These are phyloP conservation scores for Nymphicus hollandicus DNA, from an alignment of 2,113 vertebrate species.

Conservation along the genomic window DNA sequence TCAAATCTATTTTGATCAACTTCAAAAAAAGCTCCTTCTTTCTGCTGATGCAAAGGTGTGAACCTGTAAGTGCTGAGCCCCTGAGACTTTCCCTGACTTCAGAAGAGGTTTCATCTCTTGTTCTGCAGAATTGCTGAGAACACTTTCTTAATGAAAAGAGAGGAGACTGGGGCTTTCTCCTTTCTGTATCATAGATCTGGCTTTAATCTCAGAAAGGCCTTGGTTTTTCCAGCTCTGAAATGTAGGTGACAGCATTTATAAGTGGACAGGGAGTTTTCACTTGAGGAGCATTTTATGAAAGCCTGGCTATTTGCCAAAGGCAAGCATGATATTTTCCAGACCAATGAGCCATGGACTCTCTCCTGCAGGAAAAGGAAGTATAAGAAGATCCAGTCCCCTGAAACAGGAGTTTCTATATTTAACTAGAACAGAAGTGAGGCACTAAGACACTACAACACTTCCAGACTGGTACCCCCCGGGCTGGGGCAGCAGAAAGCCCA, in stretches of 20 bases:
- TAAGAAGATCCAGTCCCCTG: neutral
- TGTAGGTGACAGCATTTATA: neutral
- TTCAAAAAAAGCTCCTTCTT: neutral
- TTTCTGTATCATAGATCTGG: neutral
- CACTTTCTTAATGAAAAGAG: neutral
- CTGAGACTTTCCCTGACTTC: neutral
- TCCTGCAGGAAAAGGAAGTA: neutral
- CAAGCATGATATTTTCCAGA: constrained; percentile 23
- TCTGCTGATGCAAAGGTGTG: neutral
- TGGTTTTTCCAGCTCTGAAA: neutral
- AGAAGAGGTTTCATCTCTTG: neutral
- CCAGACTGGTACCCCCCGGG: neutral
- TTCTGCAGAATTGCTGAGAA: neutral
- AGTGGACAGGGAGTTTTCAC: neutral
- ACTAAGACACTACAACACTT: neutral
- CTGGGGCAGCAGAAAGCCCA: neutral
- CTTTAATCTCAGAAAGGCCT: neutral
- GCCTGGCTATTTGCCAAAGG: constrained; percentile 13
- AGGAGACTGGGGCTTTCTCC: neutral
- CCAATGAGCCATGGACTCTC: neutral
- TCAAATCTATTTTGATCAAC: constrained; percentile 1
- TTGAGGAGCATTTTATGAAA: constrained; percentile 2
- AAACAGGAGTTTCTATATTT: neutral
- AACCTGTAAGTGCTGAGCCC: neutral
- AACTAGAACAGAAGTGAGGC: neutral